Conservation (phyloP, 2,113 vertebrate genomes). For the Brachypteracias leptosomus region DNA sequence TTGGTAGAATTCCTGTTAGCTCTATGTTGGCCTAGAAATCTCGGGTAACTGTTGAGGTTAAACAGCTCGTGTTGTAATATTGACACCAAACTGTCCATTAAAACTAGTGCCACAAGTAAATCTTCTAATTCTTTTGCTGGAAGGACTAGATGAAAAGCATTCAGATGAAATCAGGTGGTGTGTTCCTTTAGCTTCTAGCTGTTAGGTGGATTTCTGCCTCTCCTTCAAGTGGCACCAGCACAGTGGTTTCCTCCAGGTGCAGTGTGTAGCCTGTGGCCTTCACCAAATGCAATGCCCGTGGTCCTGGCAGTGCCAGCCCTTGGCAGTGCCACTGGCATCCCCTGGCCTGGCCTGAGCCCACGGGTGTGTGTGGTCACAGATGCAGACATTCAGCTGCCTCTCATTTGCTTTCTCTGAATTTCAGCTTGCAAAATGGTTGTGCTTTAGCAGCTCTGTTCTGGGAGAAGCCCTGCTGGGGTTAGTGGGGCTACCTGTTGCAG, state of each 20-base stretch:
- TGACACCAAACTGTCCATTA: neutral
- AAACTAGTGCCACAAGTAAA: neutral
- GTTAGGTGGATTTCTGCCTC: neutral
- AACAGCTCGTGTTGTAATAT: neutral
- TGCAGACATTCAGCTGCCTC: neutral
- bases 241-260: neutral
- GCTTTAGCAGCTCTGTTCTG: neutral
- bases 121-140: neutral
- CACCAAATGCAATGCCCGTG: rapidly evolving
- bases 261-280: neutral
- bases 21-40: neutral
- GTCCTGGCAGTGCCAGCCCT: neutral
- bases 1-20: neutral
- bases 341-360: neutral
- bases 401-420: neutral
- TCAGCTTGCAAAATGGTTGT: neutral
- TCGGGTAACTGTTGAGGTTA: neutral
- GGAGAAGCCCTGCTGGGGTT: neutral
- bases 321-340: neutral
- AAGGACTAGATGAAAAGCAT: neutral
- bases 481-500: slow-evolving; percentile 8
- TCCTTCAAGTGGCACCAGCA: neutral
- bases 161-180: neutral
- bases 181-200: neutral
- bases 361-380: neutral